These are phyloP conservation scores for Zeuzera pyrina DNA, from an alignment of 2,888 invertebrate genomes.

Conservation along the genomic window DNA sequence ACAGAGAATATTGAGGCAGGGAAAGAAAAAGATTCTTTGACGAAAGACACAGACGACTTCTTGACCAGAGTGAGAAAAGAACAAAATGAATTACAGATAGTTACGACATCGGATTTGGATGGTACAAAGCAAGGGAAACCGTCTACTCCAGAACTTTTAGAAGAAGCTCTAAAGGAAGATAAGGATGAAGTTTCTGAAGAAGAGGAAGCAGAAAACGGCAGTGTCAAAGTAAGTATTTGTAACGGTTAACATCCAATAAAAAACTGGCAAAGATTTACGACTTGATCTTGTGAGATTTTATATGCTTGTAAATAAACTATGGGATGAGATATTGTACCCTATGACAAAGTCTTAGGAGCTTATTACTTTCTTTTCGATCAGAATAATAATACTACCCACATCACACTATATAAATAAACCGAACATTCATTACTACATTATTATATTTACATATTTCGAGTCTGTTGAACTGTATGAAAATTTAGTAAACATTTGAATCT, in stretches of 20 bases:
- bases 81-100: slow-evolving; percentile 21
- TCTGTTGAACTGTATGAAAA: too few species aligned
- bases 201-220: slow-evolving; percentile 34
- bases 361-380: too few species aligned
- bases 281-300: too few species aligned
- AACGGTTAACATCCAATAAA: neutral
- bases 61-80: slow-evolving; percentile 32
- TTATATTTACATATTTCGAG: too few species aligned
- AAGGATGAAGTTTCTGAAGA: slow-evolving; percentile 22
- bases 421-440: too few species aligned
- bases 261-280: too few species aligned
- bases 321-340: too few species aligned
- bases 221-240: slow-evolving; percentile 50
- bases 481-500: too few species aligned
- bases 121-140: slow-evolving; percentile 32
- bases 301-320: too few species aligned
- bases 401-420: too few species aligned
- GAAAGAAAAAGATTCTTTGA: slow-evolving; percentile 18
- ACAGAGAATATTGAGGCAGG: slow-evolving; percentile 23
- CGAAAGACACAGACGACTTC: slow-evolving; percentile 32
- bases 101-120: slow-evolving; percentile 30
- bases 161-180: slow-evolving; percentile 47
- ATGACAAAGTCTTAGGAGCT: too few species aligned
- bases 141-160: slow-evolving; percentile 47
- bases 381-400: too few species aligned